phyloP scores from a whole-genome alignment of 2,888 invertebrate genomes.

The Terebella lapidaria region DNA sequence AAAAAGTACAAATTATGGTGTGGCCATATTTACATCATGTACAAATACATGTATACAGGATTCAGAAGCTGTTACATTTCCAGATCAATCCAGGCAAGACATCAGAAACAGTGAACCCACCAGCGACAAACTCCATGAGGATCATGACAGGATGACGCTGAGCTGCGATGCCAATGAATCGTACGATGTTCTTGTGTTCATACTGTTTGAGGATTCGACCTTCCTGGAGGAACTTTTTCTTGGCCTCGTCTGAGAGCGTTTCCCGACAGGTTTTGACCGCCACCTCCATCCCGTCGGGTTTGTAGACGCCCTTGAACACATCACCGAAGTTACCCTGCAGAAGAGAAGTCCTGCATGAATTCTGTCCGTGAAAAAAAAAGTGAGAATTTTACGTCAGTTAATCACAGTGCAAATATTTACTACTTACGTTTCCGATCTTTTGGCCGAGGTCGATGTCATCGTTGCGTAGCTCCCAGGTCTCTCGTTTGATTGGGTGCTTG shows the following conservation, averaged over 20 bases:
- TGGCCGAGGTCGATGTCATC: constrained; percentile 86
- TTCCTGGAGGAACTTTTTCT: constrained; percentile 89
- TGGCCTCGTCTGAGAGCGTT: constrained; percentile 86
- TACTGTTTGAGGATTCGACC: constrained; percentile 93
- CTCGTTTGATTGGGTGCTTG: constrained; percentile 76
- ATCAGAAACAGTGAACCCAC: constrained; percentile 57
- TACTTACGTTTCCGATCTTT: constrained; percentile 84
- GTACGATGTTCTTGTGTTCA: constrained; percentile 92
- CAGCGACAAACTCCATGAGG: constrained; percentile 93
- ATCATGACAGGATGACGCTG: constrained; percentile 99
- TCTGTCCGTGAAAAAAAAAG: too few species aligned
- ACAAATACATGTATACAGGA: too few species aligned
- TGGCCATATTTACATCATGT: too few species aligned
- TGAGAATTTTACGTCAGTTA: too few species aligned
- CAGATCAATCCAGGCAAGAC: too few species aligned
- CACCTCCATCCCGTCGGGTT: constrained; percentile 67
- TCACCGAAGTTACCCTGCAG: constrained; percentile 93
- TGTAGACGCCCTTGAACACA: constrained; percentile 84
- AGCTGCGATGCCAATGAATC: constrained; percentile 93
- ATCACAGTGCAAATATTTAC: too few species aligned
- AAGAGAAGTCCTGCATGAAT: neutral
- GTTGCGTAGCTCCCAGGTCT: constrained; percentile 93
- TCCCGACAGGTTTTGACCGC: constrained; percentile 94
- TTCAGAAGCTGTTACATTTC: too few species aligned
- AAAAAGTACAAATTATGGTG: too few species aligned